phyloP scores from a whole-genome alignment of 1,140 invertebrate genomes.

The Arion vulgaris region DNA sequence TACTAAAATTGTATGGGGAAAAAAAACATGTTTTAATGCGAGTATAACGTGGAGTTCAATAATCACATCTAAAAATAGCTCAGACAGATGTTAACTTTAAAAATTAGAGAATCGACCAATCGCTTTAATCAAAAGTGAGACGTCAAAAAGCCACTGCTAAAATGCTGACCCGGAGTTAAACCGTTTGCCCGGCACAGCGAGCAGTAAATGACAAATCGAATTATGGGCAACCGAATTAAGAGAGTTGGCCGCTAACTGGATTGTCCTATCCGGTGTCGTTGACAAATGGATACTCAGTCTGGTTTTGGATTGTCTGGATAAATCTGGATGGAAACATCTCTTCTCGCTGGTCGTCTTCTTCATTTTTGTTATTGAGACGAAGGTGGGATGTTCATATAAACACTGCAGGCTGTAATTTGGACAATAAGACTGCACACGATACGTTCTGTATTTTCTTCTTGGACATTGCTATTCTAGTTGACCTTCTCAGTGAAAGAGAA shows the following conservation, averaged over 20 bases:
- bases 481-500: too few relatives aligned
- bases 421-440: background rate
- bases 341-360: background rate
- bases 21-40: background rate
- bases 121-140: slow-evolving; percentile 8
- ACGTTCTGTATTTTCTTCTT: background rate
- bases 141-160: background rate
- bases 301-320: background rate
- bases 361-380: background rate
- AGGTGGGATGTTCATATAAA: background rate
- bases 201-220: slow-evolving; percentile 1
- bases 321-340: background rate
- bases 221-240: background rate
- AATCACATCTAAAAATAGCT: background rate
- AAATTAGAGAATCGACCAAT: background rate
- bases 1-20: background rate
- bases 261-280: background rate
- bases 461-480: background rate
- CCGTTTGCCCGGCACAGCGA: background rate
- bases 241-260: slow-evolving; percentile 7
- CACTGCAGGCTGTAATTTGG: background rate
- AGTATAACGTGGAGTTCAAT: too few relatives aligned
- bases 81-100: background rate
- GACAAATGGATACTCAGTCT: background rate
- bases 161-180: background rate